These are phyloP conservation scores for Nephotettix cincticeps DNA, from an alignment of 1,140 invertebrate genomes.

Conservation along the genomic window DNA sequence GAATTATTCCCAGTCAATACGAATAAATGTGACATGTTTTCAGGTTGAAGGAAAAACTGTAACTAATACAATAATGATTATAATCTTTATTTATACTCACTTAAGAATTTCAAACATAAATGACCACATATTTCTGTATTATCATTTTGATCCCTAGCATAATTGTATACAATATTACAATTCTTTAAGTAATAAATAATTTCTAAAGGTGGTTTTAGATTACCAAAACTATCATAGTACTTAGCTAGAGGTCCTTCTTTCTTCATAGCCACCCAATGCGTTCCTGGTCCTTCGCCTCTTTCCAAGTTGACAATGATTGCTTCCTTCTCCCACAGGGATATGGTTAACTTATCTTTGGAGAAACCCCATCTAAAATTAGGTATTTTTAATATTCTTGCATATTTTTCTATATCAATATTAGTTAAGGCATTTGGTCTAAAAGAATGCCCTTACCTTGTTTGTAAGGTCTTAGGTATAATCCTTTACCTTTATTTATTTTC, in stretches of 20 bases:
- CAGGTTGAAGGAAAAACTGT: too few species aligned
- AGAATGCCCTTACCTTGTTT: not conserved
- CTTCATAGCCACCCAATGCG: constrained; percentile 44
- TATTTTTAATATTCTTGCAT: constrained; percentile 15
- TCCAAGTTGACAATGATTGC: constrained; percentile 43
- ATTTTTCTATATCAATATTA: constrained; percentile 8
- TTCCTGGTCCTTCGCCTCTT: constrained; percentile 36
- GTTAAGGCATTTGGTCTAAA: constrained; percentile 13
- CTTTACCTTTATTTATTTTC: not conserved
- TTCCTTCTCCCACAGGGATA: constrained; percentile 38
- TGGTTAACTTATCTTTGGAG: constrained; percentile 25
- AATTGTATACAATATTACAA: constrained; percentile 8
- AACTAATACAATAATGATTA: too few species aligned
- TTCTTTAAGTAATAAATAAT: not conserved
- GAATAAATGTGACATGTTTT: not conserved
- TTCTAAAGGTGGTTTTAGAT: constrained; percentile 4
- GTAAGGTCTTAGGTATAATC: constrained; percentile 23
- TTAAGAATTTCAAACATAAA: not conserved
- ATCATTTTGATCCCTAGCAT: not conserved
- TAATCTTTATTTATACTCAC: too few species aligned
- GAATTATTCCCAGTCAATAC: not conserved
- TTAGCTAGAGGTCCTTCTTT: constrained; percentile 33
- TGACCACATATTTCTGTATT: constrained; percentile 16
- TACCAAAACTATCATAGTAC: constrained; percentile 7
- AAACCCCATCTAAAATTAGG: constrained; percentile 31